Base-by-base conservation (phyloP, 2,113 vertebrate genomes). In the Apteryx owenii region DNA sequence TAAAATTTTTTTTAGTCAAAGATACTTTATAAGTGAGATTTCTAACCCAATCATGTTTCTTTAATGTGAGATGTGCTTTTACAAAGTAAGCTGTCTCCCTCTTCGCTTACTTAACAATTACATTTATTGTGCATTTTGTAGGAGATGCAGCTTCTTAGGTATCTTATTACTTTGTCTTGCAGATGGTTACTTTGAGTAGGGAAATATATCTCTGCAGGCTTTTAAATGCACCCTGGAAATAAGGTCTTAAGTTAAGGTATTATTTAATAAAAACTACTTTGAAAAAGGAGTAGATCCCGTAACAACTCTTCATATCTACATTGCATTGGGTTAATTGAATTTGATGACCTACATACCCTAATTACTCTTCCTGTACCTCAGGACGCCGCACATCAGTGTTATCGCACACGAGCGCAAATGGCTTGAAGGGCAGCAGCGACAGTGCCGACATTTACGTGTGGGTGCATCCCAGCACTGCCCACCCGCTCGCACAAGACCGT, bases 271-370 rank as follows among this genome's bases (percentile, higher is more conserved):
- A 56, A 72, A 68, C 71, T 78, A 66, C 58, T 77, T 46, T 68
- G 22, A 69, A 75, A 44, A 85, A 72, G 42, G 60, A 80, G 44
- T 53, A 90, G 94, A 92, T 60, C 58, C 73, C 81, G 48, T 58
- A 68, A 71, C 78, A 93, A 95, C 61, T 89, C 72, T 76, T 19
- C 83, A 80, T 17, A 86, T 62, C 60, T 87, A 82, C 26, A n/a
- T 44, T 51, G 81, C 26, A 80, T 51, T 71, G 53, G 89, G 60
- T 51, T 75, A 93, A 97, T 46, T 60, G 50, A 87, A 96, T 91
- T 84, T 61, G 85, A 42, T 68, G 82, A 90, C 79, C 69, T 86
- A 73, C 33, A 50, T 69, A 95, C 92, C 89, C 87, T 90, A 78
- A 86, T 71, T 80, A 68, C 3, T 1, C 25, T 76, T 71, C n/a